Evolutionary conservation across 2,113 vertebrate genomes (phyloP).

Genomic region (Aptenodytes forsteri): DNA sequence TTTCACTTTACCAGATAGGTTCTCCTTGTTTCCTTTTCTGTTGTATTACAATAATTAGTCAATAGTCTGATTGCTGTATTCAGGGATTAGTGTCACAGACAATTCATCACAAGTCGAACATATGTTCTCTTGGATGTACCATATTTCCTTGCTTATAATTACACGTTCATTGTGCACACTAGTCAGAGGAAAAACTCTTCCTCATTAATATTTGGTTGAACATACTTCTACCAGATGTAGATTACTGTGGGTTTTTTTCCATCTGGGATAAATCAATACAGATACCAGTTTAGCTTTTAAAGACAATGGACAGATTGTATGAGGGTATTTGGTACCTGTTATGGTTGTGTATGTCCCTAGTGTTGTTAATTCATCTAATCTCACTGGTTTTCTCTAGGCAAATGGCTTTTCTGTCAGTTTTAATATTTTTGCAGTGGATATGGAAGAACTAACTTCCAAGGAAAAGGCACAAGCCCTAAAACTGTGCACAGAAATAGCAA

Average conservation of each 20-base stretch:
- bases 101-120: background rate
- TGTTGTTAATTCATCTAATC: background rate
- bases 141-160: background rate
- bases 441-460: background rate
- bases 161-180: background rate
- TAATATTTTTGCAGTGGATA: background rate
- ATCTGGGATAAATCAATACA: constrained; percentile 31
- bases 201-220: background rate
- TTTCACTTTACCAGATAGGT: background rate
- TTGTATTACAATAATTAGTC: background rate
- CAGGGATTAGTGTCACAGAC: constrained; percentile 35
- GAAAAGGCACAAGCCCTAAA: background rate
- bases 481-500: background rate
- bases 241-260: background rate
- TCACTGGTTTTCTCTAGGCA: background rate
- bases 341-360: background rate
- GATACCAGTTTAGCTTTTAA: background rate
- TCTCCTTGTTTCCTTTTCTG: constrained; percentile 4
- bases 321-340: constrained; percentile 4
- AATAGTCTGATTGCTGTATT: background rate
- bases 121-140: background rate
- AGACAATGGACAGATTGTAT: background rate
- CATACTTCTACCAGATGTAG: constrained; percentile 47
- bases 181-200: background rate
- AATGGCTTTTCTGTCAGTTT: background rate